Evolutionary conservation across 2,797 vertebrate species (phyloP).

Genomic region (Momotus momota): DNA sequence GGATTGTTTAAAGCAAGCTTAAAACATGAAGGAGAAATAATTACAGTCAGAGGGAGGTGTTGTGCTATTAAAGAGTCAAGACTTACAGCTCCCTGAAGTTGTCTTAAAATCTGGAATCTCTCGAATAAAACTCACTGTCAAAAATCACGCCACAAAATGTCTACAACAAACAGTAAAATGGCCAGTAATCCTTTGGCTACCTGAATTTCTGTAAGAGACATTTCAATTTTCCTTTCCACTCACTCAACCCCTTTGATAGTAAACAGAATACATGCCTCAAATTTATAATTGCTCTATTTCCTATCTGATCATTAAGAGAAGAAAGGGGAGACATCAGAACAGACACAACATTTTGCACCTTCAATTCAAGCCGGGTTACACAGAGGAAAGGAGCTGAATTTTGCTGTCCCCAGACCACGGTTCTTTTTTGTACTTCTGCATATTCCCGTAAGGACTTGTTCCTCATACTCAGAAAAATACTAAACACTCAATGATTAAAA

Average conservation of each 20-base stretch:
- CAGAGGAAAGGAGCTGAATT: not conserved
- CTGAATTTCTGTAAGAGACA: not conserved
- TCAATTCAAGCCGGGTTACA: not conserved
- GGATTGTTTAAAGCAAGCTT: not conserved
- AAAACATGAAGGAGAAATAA: not conserved
- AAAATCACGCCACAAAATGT: not conserved
- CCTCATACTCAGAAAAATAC: not conserved
- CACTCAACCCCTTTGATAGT: rapidly evolving
- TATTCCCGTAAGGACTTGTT: not conserved
- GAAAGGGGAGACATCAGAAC: not conserved
- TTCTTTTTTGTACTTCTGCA: not conserved
- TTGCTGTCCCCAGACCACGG: not conserved
- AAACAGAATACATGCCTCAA: not conserved
- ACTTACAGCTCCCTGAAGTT: not conserved
- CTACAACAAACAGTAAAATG: not conserved
- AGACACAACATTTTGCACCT: not conserved
- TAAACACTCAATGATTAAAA: not conserved
- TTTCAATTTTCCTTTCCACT: not conserved
- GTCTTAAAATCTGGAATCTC: not conserved
- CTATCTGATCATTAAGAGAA: not conserved
- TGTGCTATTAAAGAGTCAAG: not conserved
- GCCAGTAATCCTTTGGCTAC: not conserved
- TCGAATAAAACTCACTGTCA: not conserved
- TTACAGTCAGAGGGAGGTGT: not conserved
- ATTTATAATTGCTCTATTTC: not conserved